Percentiles rank a stretch among this genome's conserved stretches.
Conservation (phyloP, 2,888 invertebrate species). For the Apocheima hispidaria region DNA sequence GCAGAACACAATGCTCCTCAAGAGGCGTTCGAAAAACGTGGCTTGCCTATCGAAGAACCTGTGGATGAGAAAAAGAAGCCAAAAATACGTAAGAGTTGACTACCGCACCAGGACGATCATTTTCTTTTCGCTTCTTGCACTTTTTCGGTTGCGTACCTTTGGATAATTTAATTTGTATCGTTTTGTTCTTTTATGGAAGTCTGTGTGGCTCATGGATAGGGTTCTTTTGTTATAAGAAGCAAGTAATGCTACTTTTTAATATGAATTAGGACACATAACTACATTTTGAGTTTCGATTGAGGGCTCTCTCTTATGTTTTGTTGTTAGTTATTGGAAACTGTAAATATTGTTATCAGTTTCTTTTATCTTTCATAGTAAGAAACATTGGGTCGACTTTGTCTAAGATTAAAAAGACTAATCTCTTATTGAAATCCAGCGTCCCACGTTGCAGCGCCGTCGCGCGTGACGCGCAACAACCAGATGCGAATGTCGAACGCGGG, state of each 20-base stretch:
- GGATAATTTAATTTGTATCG: conserved; percentile 37
- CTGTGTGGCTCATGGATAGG: conserved; percentile 64
- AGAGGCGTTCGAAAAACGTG: conserved; percentile 69
- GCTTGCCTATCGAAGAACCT: conserved; percentile 51
- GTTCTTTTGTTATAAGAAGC: conserved; percentile 35
- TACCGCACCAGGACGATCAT: conserved; percentile 47
- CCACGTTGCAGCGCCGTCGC: conserved; percentile 69
- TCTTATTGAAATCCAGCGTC: conserved; percentile 12
- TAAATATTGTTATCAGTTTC: no score
- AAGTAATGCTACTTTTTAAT: background rate
- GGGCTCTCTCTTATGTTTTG: no score
- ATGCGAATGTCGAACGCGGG: conserved; percentile 85
- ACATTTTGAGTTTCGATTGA: no score
- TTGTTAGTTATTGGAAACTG: no score
- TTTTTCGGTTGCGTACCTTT: conserved; percentile 44
- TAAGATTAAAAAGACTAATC: background rate
- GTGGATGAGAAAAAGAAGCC: conserved; percentile 61
- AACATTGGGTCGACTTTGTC: no score
- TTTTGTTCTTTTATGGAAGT: conserved; percentile 48
- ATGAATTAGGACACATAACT: no score
- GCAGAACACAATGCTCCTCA: conserved; percentile 58
- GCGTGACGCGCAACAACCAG: conserved; percentile 83
- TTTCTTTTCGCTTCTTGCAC: conserved; percentile 63
- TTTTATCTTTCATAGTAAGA: no score
- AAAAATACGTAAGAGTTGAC: conserved; percentile 73